Evolutionary conservation across 1,140 invertebrate genomes (phyloP).

Genomic region (Drosophila kanapiae): DNA sequence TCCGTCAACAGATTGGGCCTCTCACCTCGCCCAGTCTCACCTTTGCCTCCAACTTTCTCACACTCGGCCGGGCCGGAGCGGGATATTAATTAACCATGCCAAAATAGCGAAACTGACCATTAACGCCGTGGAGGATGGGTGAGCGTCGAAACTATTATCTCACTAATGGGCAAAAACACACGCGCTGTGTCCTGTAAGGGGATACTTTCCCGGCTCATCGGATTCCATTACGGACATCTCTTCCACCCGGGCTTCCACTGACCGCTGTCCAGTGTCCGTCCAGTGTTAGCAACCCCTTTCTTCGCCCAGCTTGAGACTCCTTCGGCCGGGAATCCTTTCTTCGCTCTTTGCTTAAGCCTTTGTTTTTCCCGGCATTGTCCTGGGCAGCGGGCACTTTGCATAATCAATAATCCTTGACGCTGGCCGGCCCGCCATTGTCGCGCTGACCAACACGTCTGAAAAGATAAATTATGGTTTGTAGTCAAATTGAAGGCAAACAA

Average conservation of each 20-base stretch:
- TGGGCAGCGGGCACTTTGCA: conserved; percentile 76
- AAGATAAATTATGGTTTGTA: conserved; percentile 85
- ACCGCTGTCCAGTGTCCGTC: conserved; percentile 45
- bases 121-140: conserved; percentile 46
- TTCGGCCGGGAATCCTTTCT: conserved; percentile 34
- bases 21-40: conserved; percentile 45
- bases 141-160: conserved; percentile 79
- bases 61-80: conserved; percentile 49
- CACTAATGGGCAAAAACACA: conserved; percentile 84
- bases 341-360: conserved; percentile 75
- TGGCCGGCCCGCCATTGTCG: conserved; percentile 66
- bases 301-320: conserved; percentile 48
- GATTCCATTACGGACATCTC: conserved; percentile 55
- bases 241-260: conserved; percentile 40
- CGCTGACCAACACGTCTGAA: conserved; percentile 81
- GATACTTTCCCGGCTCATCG: conserved; percentile 66
- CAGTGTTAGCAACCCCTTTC: conserved; percentile 63
- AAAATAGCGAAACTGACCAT: conserved; percentile 84
- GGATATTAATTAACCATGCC: conserved; percentile 83
- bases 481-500: conserved; percentile 85
- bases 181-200: conserved; percentile 73
- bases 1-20: conserved; percentile 68
- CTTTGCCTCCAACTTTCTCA: conserved; percentile 73
- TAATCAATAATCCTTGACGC: conserved; percentile 85
- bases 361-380: conserved; percentile 79